phyloP scores from a whole-genome alignment of 1,140 invertebrate species.

The Drosophila willistoni region DNA sequence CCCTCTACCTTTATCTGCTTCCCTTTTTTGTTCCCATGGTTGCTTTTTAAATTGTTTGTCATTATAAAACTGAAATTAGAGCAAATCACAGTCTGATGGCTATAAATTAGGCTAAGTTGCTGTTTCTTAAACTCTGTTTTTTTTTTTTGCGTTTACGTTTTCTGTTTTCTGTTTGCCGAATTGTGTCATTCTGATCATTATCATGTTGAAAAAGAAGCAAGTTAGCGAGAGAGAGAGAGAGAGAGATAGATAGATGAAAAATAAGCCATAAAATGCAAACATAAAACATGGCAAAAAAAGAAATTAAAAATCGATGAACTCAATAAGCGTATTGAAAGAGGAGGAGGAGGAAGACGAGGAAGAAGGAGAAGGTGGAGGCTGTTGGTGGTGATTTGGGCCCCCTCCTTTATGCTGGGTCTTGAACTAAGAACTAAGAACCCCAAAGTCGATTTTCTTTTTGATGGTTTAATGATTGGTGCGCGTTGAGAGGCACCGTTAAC shows the following conservation, averaged over 20 bases:
- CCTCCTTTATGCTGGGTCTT: no score
- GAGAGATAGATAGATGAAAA: background rate
- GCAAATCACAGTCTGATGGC: slow-evolving; percentile 69
- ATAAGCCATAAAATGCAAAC: slow-evolving; percentile 6
- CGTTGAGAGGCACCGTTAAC: background rate
- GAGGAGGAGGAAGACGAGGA: no score
- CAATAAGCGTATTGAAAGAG: slow-evolving; percentile 10
- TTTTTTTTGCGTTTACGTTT: slow-evolving; percentile 9
- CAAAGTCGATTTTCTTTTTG: background rate
- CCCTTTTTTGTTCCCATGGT: slow-evolving; percentile 8
- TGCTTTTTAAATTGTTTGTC: slow-evolving; percentile 24
- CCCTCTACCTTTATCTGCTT: no score
- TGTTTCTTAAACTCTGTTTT: slow-evolving; percentile 2
- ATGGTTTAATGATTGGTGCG: background rate
- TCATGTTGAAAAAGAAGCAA: background rate
- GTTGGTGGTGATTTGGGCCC: background rate
- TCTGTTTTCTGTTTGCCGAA: slow-evolving; percentile 9
- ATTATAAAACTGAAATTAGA: slow-evolving; percentile 56
- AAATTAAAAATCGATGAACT: slow-evolving; percentile 38
- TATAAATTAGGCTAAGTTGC: slow-evolving; percentile 60
- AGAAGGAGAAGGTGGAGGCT: background rate
- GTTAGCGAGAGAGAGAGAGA: background rate
- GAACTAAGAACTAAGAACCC: background rate
- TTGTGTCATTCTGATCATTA: slow-evolving; percentile 21
- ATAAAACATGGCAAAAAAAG: slow-evolving; percentile 3